A percentile compares a stretch with the other conserved stretches of the same genome.
phyloP scores from a whole-genome alignment of 2,888 invertebrate genomes.

The Plemyria rubiginata region DNA sequence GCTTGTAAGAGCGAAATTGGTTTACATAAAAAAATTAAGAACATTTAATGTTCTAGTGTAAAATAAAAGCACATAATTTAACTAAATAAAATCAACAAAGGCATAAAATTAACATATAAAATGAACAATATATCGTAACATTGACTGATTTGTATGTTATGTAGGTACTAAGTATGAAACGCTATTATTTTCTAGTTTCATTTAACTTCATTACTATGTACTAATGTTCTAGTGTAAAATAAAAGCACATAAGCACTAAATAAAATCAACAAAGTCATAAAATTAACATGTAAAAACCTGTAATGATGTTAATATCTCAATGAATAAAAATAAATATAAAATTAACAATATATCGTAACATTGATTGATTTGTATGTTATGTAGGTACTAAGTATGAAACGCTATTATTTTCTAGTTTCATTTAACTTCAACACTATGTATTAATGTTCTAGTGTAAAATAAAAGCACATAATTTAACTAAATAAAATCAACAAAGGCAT shows the following conservation, averaged over 20 bases:
- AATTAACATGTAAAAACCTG: too few species aligned
- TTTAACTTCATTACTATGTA: conserved; percentile 17
- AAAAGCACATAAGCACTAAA: too few species aligned
- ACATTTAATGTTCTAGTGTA: conserved; percentile 12
- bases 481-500: conserved; percentile 28
- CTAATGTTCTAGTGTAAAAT: too few species aligned
- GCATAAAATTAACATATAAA: conserved; percentile 10
- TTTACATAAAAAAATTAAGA: conserved; percentile 12
- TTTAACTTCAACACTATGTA: conserved; percentile 17
- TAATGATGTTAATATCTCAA: too few species aligned
- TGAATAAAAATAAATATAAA: too few species aligned
- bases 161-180: too few species aligned
- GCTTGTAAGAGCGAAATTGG: conserved; percentile 12
- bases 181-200: conserved; percentile 10
- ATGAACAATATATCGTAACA: conserved; percentile 6
- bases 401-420: conserved; percentile 11
- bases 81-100: conserved; percentile 29
- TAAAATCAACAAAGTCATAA: too few species aligned
- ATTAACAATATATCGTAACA: too few species aligned
- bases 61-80: conserved; percentile 17
- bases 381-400: too few species aligned
- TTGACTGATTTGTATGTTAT: not conserved
- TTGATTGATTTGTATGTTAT: too few species aligned
- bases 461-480: conserved; percentile 18
- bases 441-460: conserved; percentile 13